Base-by-base conservation (phyloP, 2,113 vertebrate species). In the Cheilinus undulatus region DNA sequence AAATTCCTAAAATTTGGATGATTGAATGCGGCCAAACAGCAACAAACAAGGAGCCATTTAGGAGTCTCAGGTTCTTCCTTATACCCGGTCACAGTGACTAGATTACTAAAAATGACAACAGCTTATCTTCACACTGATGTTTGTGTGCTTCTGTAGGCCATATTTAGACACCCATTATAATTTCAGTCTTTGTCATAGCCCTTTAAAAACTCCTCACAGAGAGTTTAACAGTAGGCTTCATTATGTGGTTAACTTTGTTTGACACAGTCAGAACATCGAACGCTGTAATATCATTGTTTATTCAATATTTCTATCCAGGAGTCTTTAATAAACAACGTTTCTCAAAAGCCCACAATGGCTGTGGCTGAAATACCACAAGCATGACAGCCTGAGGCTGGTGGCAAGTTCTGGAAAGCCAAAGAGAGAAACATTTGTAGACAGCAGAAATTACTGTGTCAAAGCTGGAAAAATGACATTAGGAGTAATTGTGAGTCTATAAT, bases 321-420 rank as follows among this genome's bases (percentile, higher is more conserved):
- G 42, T n/a, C 42, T n/a, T 45, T 42, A 20, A n/a, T 45, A 45
- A n/a, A n/a, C 7, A 20, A 45, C 42, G 20, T 46, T 50, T 63
- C 9, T 28, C 30, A 63, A 28, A 48, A 49, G 30, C 28, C 60
- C 28, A 24, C n/a, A 10, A 42, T 53, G 36, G 52, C 30, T 67
- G 27, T n/a, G 2, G 27, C 15, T 54, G 23, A n/a, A 56, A 46
- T 56, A 40, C 40, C 52, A 26, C 42, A 30, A 51, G 7, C 19
- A 40, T 40, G 32, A 36, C 46, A 45, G 38, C 3, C 10, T 46
- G 14, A 43, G 38, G n/a, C 24, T 20, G 3, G 22, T 22, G 42
- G 26, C 13, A 66, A 45, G 38, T 5, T n/a, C 5, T 23, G 27
- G 26, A 43, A 42, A n/a, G 53, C 27, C 38, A 52, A 27, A 38